Evolutionary conservation across 1,140 invertebrate genomes (phyloP).

Genomic region (Archegozetes longisetosus): DNA sequence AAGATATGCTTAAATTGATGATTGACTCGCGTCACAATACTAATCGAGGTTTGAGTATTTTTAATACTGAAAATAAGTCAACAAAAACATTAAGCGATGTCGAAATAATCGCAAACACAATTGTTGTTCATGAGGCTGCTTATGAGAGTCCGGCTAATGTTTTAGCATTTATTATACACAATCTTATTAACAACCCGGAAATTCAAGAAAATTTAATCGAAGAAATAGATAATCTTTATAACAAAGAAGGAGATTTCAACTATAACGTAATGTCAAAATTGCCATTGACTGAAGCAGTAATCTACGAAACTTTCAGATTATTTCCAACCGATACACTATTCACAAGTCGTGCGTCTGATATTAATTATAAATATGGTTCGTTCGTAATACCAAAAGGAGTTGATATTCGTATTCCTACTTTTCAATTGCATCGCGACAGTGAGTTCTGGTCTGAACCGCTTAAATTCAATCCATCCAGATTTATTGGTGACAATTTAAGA

Average conservation of each 20-base stretch:
- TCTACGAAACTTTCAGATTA: slow-evolving; percentile 28
- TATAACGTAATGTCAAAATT: slow-evolving; percentile 24
- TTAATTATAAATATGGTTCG: slow-evolving; percentile 21
- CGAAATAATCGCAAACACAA: slow-evolving; percentile 26
- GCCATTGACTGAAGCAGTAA: slow-evolving; percentile 29
- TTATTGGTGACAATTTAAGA: no score
- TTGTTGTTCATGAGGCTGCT: slow-evolving; percentile 31
- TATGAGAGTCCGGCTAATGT: slow-evolving; percentile 32
- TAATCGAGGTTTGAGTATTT: background rate
- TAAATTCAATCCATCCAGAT: slow-evolving; percentile 31
- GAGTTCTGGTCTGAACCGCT: slow-evolving; percentile 31
- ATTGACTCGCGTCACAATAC: background rate
- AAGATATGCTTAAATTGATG: slow-evolving; percentile 12
- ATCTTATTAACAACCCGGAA: slow-evolving; percentile 30
- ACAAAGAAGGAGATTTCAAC: slow-evolving; percentile 15
- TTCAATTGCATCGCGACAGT: slow-evolving; percentile 28
- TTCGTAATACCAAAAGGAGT: slow-evolving; percentile 31
- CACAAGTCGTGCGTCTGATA: slow-evolving; percentile 20
- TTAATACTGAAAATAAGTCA: background rate
- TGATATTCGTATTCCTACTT: slow-evolving; percentile 26
- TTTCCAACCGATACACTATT: slow-evolving; percentile 30
- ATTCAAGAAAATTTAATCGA: slow-evolving; percentile 29
- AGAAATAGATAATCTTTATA: slow-evolving; percentile 25
- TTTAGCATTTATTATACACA: slow-evolving; percentile 29
- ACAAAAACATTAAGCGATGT: slow-evolving; percentile 15